These are phyloP conservation scores for Dyspetes luteomarginatus DNA, from an alignment of 2,888 invertebrate genomes.

Conservation along the genomic window DNA sequence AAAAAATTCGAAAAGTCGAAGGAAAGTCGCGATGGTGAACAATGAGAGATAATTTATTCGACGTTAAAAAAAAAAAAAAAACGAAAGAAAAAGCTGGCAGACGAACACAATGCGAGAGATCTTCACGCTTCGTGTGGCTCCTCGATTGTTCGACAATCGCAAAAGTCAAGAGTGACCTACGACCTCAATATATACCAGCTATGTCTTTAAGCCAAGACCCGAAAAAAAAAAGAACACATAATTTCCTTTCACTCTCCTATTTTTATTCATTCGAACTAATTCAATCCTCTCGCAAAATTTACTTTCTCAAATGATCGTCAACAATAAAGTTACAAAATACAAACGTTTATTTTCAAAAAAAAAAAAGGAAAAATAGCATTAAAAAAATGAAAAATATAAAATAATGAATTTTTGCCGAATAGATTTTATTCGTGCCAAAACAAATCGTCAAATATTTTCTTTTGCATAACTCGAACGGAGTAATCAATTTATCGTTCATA, in stretches of 20 bases:
- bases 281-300: no score
- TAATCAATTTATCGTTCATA: conserved; percentile 14
- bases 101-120: conserved; percentile 56
- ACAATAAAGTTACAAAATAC: no score
- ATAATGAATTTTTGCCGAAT: no score
- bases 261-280: no score
- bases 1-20: background rate
- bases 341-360: no score
- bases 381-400: no score
- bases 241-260: conserved; percentile 20
- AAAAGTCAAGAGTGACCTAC: conserved; percentile 46
- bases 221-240: background rate
- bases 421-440: background rate
- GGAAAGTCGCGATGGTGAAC: background rate
- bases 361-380: no score
- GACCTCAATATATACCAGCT: conserved; percentile 35
- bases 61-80: conserved; percentile 30
- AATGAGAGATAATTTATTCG: conserved; percentile 44
- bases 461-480: conserved; percentile 21
- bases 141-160: conserved; percentile 54
- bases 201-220: background rate
- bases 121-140: conserved; percentile 48
- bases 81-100: conserved; percentile 7
- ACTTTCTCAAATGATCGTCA: background rate
- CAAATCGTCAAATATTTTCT: conserved; percentile 33